These are phyloP conservation scores for Epinotia bilunana DNA, from an alignment of 2,888 invertebrate genomes.

Conservation along the genomic window DNA sequence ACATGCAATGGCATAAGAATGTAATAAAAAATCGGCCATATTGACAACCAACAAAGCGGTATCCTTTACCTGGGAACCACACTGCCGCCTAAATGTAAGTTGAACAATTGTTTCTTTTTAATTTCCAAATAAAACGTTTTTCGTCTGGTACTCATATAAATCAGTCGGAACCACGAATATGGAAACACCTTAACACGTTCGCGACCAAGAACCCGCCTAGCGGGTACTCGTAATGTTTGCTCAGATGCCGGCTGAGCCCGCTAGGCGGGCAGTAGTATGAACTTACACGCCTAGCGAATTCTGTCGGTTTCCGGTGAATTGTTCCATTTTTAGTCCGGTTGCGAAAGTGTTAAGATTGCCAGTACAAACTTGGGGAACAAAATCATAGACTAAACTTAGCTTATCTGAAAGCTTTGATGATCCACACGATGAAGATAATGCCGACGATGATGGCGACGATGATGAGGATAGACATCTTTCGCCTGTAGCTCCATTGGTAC, in stretches of 20 bases:
- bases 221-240: too few species aligned
- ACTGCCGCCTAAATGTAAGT: neutral
- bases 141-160: neutral
- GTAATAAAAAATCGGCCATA: neutral
- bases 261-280: too few species aligned
- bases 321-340: too few species aligned
- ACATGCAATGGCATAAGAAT: neutral
- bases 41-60: neutral
- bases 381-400: conserved; percentile 15
- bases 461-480: conserved; percentile 89
- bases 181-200: neutral
- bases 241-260: too few species aligned
- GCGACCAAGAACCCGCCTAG: too few species aligned
- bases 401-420: conserved; percentile 85
- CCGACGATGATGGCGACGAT: conserved; percentile 87
- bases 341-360: too few species aligned
- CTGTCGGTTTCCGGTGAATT: too few species aligned
- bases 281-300: too few species aligned
- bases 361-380: neutral
- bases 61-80: neutral
- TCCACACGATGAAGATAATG: conserved; percentile 87
- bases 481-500: conserved; percentile 89
- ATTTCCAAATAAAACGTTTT: neutral
- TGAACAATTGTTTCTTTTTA: neutral
- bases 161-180: neutral